These are phyloP conservation scores for Lepeophtheirus salmonis DNA, from an alignment of 1,140 invertebrate genomes.

Conservation along the genomic window DNA sequence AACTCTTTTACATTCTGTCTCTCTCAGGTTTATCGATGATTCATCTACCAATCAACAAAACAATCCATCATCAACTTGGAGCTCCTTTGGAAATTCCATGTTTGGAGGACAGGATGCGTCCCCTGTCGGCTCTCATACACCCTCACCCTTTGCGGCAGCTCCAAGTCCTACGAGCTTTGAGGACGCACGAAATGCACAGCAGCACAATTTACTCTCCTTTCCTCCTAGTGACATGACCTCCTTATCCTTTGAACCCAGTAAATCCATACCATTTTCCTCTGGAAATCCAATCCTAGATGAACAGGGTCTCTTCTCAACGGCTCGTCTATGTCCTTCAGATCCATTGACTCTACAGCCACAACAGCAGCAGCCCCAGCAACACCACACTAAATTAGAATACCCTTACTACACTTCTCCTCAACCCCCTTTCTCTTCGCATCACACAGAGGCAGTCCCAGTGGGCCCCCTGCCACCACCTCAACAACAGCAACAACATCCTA, in stretches of 20 bases:
- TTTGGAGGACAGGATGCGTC: neutral
- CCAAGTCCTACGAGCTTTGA: neutral
- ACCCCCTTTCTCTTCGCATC: neutral
- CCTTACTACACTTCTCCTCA: neutral
- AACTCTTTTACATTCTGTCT: too few species aligned
- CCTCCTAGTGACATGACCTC: neutral
- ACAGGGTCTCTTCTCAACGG: neutral
- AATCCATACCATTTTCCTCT: neutral
- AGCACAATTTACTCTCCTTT: neutral
- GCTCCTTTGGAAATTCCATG: neutral
- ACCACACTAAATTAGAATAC: slow-evolving; percentile 18
- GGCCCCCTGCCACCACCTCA: neutral
- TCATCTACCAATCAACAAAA: too few species aligned
- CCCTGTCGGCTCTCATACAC: neutral
- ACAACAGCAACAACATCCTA: neutral
- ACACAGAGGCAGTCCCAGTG: neutral
- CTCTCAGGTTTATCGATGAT: neutral
- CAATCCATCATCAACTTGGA: neutral
- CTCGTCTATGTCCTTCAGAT: neutral
- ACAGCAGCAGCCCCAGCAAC: slow-evolving; percentile 4
- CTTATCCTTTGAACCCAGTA: neutral
- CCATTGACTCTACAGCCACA: slow-evolving; percentile 1
- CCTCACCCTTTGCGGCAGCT: neutral
- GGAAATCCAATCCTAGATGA: neutral
- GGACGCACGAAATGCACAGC: neutral